Evolutionary conservation across 2,113 vertebrate species (phyloP), one percentile per base, ranked within the genome.

Genomic region (Siniperca knerii): DNA sequence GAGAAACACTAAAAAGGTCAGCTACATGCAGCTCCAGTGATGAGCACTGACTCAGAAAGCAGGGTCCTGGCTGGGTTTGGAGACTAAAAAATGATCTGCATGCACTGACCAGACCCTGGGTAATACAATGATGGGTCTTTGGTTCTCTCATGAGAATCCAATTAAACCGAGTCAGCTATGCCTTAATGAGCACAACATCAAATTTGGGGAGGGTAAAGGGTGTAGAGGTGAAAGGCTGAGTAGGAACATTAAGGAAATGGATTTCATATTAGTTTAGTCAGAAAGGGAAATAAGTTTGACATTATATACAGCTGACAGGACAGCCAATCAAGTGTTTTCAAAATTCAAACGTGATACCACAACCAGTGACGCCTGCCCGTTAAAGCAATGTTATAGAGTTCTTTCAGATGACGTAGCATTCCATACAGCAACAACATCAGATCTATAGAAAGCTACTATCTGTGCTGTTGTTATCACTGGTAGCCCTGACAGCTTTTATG

Each of bases 91-190:
- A 83, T 54, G 6, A 25, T 64, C 66, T 62, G 44, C 58, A 48
- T 61, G 54, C 57, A 50, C 15, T 25, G 69, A 58, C 55, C 73
- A 81, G 87, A 75, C 60, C 40, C 20, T 29, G 0, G 60, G 21
- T 82, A 83, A 91, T 84, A 84, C 70, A 86, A 87, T 90, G 74
- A 86, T 65, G 61, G n/a, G 66, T 46, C 33, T 90, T 50, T 75
- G 82, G 78, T 82, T 88, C 82, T 72, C 71, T 60, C 77, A 57
- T 74, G 77, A 64, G 70, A 77, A 67, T 55, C 37, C 67, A 10
- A 42, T 40, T 55, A 74, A 82, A 74, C 37, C 62, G 40, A 64
- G 25, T 67, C 74, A 48, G 33, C 64, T 42, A 57, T 37, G 46
- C 35, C 29, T 37, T 90, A 89, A 93, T 91, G 83, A 89, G 76